Evolutionary conservation across 2,113 vertebrate species (phyloP).

Genomic region (pig (Sus scrofa)): DNA sequence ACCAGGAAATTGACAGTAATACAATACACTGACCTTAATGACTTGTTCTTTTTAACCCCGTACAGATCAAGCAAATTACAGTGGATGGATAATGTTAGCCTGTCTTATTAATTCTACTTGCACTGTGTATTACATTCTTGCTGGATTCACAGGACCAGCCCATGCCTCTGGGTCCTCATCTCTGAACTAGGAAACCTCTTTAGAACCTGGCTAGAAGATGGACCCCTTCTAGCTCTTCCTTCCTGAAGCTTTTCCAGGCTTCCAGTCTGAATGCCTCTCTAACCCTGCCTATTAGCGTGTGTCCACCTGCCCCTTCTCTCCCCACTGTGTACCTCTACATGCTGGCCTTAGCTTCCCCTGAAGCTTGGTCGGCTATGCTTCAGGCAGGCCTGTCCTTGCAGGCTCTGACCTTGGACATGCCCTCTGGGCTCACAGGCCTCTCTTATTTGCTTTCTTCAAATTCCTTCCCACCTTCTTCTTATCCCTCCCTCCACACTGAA

Average conservation of each 20-base stretch:
- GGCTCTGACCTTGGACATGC: not conserved
- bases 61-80: not conserved
- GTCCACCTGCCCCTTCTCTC: not conserved
- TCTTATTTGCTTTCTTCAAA: conserved; percentile 5
- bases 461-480: not conserved
- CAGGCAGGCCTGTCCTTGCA: not conserved
- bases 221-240: not conserved
- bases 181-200: not conserved
- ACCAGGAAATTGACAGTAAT: not conserved
- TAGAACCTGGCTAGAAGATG: not conserved
- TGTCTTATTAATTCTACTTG: not conserved
- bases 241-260: not conserved
- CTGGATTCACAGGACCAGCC: not conserved
- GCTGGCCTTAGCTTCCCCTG: not conserved
- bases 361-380: not conserved
- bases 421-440: not conserved
- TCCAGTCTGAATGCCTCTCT: not conserved
- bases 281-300: not conserved
- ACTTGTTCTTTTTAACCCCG: not conserved
- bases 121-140: not conserved
- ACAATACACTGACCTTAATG: not conserved
- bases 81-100: not conserved
- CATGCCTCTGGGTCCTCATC: not conserved
- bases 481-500: not conserved
- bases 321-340: fast-evolving